A percentile compares a stretch with the other conserved stretches of the same genome.
Evolutionary conservation across 2,888 invertebrate genomes (phyloP).

Genomic region (Scotopteryx bipunctaria): DNA sequence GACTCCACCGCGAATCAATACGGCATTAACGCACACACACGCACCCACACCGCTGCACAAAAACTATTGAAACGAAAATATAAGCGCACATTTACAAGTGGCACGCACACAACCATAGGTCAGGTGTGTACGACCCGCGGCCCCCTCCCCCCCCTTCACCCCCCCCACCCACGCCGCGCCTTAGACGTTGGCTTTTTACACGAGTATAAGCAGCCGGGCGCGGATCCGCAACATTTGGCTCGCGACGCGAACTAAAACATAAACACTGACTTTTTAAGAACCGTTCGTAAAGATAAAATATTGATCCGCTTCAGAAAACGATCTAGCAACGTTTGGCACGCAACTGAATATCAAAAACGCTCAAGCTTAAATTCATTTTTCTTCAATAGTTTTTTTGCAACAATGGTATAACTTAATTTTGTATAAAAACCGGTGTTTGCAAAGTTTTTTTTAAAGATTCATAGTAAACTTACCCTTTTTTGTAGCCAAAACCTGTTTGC

Average conservation of each 20-base stretch:
- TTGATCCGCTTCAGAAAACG: too few relatives aligned
- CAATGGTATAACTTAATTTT: slow-evolving; percentile 15
- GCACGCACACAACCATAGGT: slow-evolving; percentile 46
- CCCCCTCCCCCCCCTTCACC: slow-evolving; percentile 42
- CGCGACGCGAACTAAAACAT: slow-evolving; percentile 3
- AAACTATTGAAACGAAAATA: slow-evolving; percentile 83
- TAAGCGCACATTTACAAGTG: slow-evolving; percentile 60
- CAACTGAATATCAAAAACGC: not conserved
- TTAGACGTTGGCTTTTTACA: slow-evolving; percentile 83
- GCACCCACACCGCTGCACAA: slow-evolving; percentile 67
- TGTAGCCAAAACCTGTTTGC: slow-evolving; percentile 10
- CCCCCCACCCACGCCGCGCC: slow-evolving; percentile 60
- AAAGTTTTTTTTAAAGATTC: slow-evolving; percentile 8
- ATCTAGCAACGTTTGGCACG: not conserved
- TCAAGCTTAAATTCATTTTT: slow-evolving; percentile 3
- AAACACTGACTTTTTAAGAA: not conserved
- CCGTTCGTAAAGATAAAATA: too few relatives aligned
- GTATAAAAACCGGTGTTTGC: slow-evolving; percentile 20
- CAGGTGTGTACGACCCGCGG: slow-evolving; percentile 63
- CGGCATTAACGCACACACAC: slow-evolving; percentile 76
- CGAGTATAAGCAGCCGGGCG: slow-evolving; percentile 70
- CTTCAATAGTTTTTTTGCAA: slow-evolving; percentile 18
- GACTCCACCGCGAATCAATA: slow-evolving; percentile 73
- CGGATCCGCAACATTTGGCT: slow-evolving; percentile 58
- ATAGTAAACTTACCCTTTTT: slow-evolving; percentile 21